Percentiles rank a stretch among this genome's conserved stretches.
Conservation (phyloP, 2,797 vertebrate species). For the Xenopus petersii region DNA sequence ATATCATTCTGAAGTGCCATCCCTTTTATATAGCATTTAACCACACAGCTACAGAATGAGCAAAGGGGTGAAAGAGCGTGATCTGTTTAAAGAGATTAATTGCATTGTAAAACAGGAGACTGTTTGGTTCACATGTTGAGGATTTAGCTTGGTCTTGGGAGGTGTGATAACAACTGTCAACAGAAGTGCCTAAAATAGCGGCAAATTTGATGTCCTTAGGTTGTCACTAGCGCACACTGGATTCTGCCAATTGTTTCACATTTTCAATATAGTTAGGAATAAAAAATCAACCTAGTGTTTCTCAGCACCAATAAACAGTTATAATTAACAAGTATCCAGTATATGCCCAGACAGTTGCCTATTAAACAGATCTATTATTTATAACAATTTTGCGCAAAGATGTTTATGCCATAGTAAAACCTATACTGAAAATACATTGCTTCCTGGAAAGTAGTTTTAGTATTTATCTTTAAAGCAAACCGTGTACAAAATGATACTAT, state of each 20-base stretch:
- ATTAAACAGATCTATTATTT: too few species aligned
- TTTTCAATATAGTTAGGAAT: background rate
- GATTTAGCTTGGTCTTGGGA: background rate
- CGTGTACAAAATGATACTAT: too few species aligned
- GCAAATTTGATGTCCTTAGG: background rate
- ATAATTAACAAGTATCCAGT: slow-evolving; percentile 8
- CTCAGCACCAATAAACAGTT: background rate
- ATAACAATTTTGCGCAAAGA: too few species aligned
- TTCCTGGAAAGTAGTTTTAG: too few species aligned
- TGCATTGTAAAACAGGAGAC: background rate
- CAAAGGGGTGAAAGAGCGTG: background rate
- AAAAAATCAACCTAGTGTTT: background rate
- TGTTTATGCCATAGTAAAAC: too few species aligned
- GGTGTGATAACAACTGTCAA: background rate
- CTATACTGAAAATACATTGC: too few species aligned
- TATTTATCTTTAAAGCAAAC: too few species aligned
- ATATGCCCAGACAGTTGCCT: too few species aligned
- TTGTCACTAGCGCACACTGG: background rate
- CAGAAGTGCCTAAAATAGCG: slow-evolving; percentile 2
- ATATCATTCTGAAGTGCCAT: slow-evolving; percentile 2
- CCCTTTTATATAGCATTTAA: background rate
- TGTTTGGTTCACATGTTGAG: background rate
- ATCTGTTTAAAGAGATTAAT: slow-evolving; percentile 9
- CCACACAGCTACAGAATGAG: background rate
- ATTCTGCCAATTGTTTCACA: background rate